These are phyloP conservation scores for Akabosia matsudoensis DNA, from an alignment of 1,140 invertebrate genomes.

Conservation along the genomic window DNA sequence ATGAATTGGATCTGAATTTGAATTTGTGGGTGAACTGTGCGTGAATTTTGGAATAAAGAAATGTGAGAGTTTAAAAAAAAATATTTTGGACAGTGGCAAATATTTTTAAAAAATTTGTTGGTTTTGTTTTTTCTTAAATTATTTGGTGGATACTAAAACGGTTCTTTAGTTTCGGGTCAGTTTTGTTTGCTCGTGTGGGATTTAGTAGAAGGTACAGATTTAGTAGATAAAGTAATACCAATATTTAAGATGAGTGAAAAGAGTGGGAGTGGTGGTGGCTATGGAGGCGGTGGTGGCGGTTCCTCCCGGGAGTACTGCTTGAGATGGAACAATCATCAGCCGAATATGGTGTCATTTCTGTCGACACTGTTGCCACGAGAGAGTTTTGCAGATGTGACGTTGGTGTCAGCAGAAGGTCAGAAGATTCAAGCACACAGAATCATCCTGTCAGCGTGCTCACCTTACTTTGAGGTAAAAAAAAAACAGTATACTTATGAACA, in stretches of 20 bases:
- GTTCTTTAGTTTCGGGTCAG: too few species aligned
- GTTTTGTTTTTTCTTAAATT: too few species aligned
- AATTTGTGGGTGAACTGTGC: too few species aligned
- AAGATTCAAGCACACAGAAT: constrained; percentile 81
- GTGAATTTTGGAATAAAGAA: too few species aligned
- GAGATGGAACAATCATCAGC: constrained; percentile 84
- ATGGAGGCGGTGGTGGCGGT: not conserved
- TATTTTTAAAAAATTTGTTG: too few species aligned
- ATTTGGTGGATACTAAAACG: too few species aligned
- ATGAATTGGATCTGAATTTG: too few species aligned
- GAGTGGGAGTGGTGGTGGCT: not conserved
- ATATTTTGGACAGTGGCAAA: too few species aligned
- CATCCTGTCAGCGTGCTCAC: constrained; percentile 78
- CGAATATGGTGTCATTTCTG: constrained; percentile 82
- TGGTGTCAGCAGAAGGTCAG: constrained; percentile 74
- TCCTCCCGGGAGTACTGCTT: constrained; percentile 65
- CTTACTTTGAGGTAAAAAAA: constrained; percentile 71
- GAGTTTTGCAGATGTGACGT: constrained; percentile 80
- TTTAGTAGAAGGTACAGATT: too few species aligned
- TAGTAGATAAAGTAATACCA: too few species aligned
- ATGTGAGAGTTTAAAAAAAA: too few species aligned
- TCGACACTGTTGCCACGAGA: constrained; percentile 72
- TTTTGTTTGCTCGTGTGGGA: too few species aligned
- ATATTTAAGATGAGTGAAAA: not conserved
- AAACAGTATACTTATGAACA: not conserved